Percentiles rank a stretch among this genome's conserved stretches.
phyloP scores from a whole-genome alignment of 64 coral and sea anemone genomes.

The Montipora sp. region DNA sequence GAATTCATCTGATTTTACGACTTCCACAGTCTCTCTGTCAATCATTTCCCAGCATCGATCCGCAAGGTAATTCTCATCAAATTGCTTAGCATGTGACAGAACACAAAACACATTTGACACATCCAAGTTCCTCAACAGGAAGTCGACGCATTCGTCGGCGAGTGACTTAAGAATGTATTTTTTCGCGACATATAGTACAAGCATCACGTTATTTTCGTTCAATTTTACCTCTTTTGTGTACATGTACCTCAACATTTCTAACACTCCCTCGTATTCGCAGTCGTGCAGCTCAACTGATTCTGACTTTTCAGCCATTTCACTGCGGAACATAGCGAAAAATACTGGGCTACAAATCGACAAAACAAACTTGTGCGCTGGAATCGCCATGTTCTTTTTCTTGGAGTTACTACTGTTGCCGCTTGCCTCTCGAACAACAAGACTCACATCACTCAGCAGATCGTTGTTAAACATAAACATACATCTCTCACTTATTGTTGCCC shows the following conservation, averaged over 20 bases:
- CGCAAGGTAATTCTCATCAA: neutral
- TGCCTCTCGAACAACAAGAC: neutral
- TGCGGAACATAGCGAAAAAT: neutral
- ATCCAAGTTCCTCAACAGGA: neutral
- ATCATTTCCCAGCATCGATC: constrained; percentile 4
- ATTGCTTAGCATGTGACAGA: neutral
- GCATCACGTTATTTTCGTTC: constrained; percentile 1
- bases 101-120: neutral
- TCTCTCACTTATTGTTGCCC: too few species aligned
- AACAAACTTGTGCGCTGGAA: neutral
- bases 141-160: neutral
- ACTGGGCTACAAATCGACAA: neutral
- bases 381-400: neutral
- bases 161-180: neutral
- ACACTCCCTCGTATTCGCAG: neutral
- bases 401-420: neutral
- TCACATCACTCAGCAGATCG: neutral
- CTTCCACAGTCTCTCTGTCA: neutral
- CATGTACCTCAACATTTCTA: neutral
- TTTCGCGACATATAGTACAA: neutral
- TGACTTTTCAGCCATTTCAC: neutral
- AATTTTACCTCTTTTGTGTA: neutral
- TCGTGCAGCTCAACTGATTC: neutral
- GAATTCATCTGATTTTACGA: neutral
- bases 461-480: constrained; percentile 1